phyloP scores from a whole-genome alignment of 2,888 invertebrate species.

The Leptopilina drosophilae region DNA sequence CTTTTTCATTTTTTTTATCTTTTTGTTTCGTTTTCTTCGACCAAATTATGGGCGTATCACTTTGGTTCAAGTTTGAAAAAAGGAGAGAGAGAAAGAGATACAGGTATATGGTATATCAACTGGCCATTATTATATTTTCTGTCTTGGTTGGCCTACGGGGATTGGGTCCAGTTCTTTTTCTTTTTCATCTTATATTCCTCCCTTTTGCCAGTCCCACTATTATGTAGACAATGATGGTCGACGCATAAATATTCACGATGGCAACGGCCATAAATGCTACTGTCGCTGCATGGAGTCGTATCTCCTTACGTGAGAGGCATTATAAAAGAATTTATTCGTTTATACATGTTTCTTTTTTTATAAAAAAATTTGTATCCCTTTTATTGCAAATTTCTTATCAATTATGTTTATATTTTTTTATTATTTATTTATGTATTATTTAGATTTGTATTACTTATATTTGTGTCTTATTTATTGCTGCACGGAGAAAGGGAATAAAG shows the following conservation, averaged over 20 bases:
- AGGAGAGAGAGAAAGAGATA: neutral
- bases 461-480: too few species aligned
- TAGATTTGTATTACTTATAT: too few species aligned
- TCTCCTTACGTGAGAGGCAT: conserved; percentile 18
- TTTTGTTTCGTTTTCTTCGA: neutral
- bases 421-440: too few species aligned
- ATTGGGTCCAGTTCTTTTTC: conserved; percentile 6
- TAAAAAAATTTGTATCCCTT: neutral
- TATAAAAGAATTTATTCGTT: neutral
- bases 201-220: conserved; percentile 67
- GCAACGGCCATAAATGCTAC: conserved; percentile 74
- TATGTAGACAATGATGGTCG: conserved; percentile 74
- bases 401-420: too few species aligned
- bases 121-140: conserved; percentile 5
- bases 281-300: conserved; percentile 61
- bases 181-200: conserved; percentile 62
- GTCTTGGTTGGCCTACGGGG: conserved; percentile 20
- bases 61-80: neutral
- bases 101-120: conserved; percentile 22
- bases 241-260: conserved; percentile 75
- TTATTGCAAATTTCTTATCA: too few species aligned
- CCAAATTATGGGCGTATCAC: conserved; percentile 29
- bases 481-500: too few species aligned
- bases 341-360: neutral
- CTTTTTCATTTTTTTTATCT: neutral